These are phyloP conservation scores for Orthosia gracilis DNA, from an alignment of 2,888 invertebrate species.

Conservation along the genomic window DNA sequence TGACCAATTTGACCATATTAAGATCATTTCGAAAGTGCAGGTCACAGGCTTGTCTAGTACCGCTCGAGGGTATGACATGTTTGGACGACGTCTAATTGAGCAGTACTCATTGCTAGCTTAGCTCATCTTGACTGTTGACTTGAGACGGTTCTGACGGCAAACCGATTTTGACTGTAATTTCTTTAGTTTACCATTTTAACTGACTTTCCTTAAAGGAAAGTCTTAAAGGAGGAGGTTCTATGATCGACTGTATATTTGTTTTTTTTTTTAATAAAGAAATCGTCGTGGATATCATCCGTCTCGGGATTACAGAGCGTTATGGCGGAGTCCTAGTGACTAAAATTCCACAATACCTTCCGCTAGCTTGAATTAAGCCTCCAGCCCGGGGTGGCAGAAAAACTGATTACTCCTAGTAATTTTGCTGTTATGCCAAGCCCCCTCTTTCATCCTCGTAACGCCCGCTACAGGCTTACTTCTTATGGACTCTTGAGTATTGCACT, in stretches of 20 bases:
- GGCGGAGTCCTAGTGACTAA: neutral
- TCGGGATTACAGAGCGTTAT: neutral
- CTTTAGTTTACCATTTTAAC: neutral
- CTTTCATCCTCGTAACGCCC: neutral
- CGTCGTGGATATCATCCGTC: neutral
- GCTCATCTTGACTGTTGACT: neutral
- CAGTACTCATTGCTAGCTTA: slow-evolving; percentile 26
- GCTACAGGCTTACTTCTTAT: too few species aligned
- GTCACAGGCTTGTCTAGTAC: slow-evolving; percentile 50
- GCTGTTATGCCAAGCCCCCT: neutral
- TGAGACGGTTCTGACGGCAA: neutral
- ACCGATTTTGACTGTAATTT: neutral
- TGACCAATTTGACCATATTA: slow-evolving; percentile 60
- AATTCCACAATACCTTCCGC: neutral
- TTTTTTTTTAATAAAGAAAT: neutral
- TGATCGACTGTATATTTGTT: too few species aligned
- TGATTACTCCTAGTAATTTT: neutral
- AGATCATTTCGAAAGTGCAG: slow-evolving; percentile 61
- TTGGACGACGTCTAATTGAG: slow-evolving; percentile 6
- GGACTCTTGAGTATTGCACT: neutral
- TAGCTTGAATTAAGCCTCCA: neutral
- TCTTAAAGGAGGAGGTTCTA: neutral
- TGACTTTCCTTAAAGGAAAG: neutral
- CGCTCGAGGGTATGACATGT: slow-evolving; percentile 55
- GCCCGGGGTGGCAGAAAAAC: neutral